These are phyloP conservation scores for Periophthalmus modestus DNA, from an alignment of 2,113 vertebrate species.

Conservation along the genomic window DNA sequence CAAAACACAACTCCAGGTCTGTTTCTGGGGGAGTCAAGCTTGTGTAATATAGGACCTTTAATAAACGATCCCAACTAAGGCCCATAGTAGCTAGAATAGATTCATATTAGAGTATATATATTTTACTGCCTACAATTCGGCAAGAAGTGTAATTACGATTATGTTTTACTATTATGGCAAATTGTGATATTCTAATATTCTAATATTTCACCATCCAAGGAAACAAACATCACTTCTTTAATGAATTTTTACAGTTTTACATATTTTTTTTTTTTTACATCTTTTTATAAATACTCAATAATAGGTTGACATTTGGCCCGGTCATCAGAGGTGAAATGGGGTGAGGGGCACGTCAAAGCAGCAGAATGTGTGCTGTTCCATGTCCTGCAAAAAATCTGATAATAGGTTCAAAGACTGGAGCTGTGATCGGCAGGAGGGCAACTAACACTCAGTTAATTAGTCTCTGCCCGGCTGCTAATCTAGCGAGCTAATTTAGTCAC, in stretches of 20 bases:
- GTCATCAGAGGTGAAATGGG: conserved; percentile 1
- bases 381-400: conserved; percentile 11
- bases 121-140: no score
- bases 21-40: no score
- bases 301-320: conserved; percentile 30
- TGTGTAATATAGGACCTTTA: no score
- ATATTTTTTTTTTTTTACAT: no score
- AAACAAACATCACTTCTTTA: neutral
- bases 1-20: no score
- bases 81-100: neutral
- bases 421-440: conserved; percentile 45
- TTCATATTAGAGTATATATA: no score
- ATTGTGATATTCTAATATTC: no score
- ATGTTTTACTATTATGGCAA: no score
- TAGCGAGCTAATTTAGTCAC: neutral
- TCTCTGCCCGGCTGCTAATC: neutral
- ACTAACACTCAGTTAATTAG: conserved; percentile 30
- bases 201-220: neutral
- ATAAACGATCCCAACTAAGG: no score
- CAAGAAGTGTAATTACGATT: no score
- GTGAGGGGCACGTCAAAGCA: neutral
- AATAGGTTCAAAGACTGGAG: conserved; percentile 26
- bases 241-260: neutral
- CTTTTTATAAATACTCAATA: neutral
- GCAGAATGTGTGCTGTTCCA: neutral